A percentile compares a stretch with the other conserved stretches of the same genome.
phyloP scores from a whole-genome alignment of 2,797 vertebrate genomes.

The Channa striata region DNA sequence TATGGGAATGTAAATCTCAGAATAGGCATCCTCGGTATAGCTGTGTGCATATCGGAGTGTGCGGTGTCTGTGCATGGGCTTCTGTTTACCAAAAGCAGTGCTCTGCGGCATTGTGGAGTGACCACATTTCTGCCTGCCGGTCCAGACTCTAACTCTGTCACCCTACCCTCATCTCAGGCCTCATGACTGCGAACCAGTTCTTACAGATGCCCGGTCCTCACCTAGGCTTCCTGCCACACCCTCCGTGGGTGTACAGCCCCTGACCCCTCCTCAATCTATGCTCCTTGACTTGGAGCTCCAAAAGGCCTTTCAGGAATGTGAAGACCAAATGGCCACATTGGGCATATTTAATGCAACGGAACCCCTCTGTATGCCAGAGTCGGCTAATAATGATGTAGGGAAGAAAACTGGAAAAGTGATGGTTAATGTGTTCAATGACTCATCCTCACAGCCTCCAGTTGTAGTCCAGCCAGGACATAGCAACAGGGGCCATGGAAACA shows the following conservation, averaged over 20 bases:
- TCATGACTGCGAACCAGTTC: conserved; percentile 69
- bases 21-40: conserved; percentile 9
- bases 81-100: conserved; percentile 37
- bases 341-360: conserved; percentile 51
- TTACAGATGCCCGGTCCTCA: conserved; percentile 61
- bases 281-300: conserved; percentile 81
- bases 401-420: conserved; percentile 54
- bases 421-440: conserved; percentile 69
- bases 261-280: conserved; percentile 47
- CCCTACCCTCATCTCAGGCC: conserved; percentile 75
- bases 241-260: conserved; percentile 40
- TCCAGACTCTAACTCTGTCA: conserved; percentile 72
- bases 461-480: conserved; percentile 68
- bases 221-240: conserved; percentile 52
- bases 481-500: conserved; percentile 74
- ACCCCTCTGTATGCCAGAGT: conserved; percentile 34
- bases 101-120: conserved; percentile 69
- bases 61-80: conserved; percentile 59
- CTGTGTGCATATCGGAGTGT: conserved; percentile 54
- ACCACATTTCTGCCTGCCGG: conserved; percentile 65
- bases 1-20: conserved; percentile 13
- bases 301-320: conserved; percentile 84
- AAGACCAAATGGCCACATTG: conserved; percentile 84
- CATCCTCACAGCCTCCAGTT: conserved; percentile 65
- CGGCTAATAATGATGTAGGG: conserved; percentile 36